These are phyloP conservation scores for Athalia cordata DNA, from an alignment of 2,888 invertebrate species.

Conservation along the genomic window DNA sequence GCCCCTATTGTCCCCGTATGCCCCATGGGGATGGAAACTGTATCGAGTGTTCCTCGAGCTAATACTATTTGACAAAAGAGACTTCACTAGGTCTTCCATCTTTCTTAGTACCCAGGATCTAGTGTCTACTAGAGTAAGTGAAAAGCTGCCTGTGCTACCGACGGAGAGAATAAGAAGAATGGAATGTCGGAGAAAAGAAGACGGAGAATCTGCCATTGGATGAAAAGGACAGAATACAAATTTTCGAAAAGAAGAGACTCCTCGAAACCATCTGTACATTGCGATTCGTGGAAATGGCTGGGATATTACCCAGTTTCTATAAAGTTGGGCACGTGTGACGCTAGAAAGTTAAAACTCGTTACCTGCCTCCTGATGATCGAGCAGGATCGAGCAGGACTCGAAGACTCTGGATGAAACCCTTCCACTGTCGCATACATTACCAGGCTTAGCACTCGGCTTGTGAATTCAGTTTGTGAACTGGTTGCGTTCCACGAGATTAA, in stretches of 20 bases:
- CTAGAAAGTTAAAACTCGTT: conserved; percentile 27
- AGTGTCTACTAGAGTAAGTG: conserved; percentile 12
- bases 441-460: conserved; percentile 15
- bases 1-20: conserved; percentile 22
- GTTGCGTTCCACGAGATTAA: conserved; percentile 44
- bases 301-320: neutral
- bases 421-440: conserved; percentile 37
- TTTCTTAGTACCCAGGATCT: neutral
- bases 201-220: neutral
- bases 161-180: neutral
- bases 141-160: neutral
- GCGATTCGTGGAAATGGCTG: neutral
- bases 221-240: conserved; percentile 14
- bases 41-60: conserved; percentile 37
- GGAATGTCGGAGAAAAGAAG: conserved; percentile 8
- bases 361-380: neutral
- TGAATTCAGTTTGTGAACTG: conserved; percentile 39
- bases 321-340: neutral
- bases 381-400: conserved; percentile 15
- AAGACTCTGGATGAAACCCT: conserved; percentile 14
- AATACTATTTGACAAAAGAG: conserved; percentile 41
- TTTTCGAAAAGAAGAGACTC: neutral
- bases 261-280: conserved; percentile 4
- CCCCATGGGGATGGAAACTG: conserved; percentile 11
- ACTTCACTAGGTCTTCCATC: conserved; percentile 25